Evolutionary conservation across 2,797 vertebrate species (phyloP), one percentile per base, ranked within the genome.

Genomic region (Taeniopygia guttata): DNA sequence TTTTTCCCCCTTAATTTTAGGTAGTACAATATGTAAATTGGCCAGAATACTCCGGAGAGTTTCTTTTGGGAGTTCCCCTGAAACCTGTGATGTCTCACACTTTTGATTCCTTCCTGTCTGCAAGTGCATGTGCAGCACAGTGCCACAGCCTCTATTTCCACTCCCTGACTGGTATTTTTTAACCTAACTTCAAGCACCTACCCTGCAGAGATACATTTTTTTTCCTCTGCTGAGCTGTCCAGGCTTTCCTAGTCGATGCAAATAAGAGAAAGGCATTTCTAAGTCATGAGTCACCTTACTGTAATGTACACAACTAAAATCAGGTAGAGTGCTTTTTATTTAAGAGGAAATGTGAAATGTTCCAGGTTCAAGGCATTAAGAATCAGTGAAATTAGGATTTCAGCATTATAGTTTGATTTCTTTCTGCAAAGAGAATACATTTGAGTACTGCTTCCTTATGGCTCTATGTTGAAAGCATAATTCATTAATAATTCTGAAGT

Each of bases 1-100:
- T 66, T 45, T 30, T 15, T 36, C 16, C 38, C 6, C 2, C 30
- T 91, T 91, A 67, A 69, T 91, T 92, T 94, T 25, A 51, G 76
- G 13, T 85, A 54, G 34, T 66, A 76, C 56, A 36, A 23, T 83
- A 95, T 93, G 77, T 84, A 90, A 93, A 96, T 92, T 76, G 52
- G 14, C 34, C 34, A 64, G 67, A 84, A 77, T 60, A 60, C 69
- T 60, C 85, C 54, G 32, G 45, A 76, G 74, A 60, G 7, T 54
- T 90, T 93, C 14, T 68, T 81, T n/a, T 20, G 51, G 40, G 76
- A 73, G 51, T 62, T 84, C 32, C 92, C 2, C 42, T 11, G 4
- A 81, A 89, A 68, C n/a, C 32, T 78, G n/a, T 66, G 76, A 84
- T 81, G 79, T 90, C 83, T 86, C 67, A 90, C 79, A 68, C 81